Base-by-base conservation (phyloP, 2,797 vertebrate genomes). In the Apogon talboti region DNA sequence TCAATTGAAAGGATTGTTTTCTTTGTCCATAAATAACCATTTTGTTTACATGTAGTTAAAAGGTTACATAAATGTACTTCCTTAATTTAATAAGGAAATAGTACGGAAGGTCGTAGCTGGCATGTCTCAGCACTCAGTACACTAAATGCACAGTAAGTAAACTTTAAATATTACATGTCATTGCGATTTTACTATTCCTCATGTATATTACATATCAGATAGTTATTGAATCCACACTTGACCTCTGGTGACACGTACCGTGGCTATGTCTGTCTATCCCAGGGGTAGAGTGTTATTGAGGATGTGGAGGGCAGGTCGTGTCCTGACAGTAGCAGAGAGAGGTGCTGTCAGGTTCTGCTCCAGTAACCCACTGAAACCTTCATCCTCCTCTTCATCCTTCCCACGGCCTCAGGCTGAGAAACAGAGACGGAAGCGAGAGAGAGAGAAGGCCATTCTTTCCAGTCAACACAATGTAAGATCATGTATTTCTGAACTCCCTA, bases 371-470 rank as follows among this genome's bases (percentile, higher is more conserved):
- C 7, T 55, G 2, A 68, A 69, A 41, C 28, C 78, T 35, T 16
- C 69, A 0, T 4, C 76, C 9, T 62, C 77, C 2, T 55, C 60
- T 3, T 50, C 65, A 2, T 42, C 69, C 3, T 58, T 65, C 4
- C 11, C 53, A 2, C 75, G 91, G 54, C 49, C 78, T 13, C 86
- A 82, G 15, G 70, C 61, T 1, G 92, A 93, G 76, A 93, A 93
- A 57, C 89, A 75, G 45, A 91, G 74, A 74, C 86, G 93, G 2
- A 90, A 72, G 68, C 83, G 51, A 30, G 71, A 82, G 19, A 81
- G 78, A 19, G 90, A 93, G n/a, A 66, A 80, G 7, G 81, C 84
- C 38, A 92, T 93, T 11, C 71, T 93, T 15, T 79, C 79, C n/a
- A 43, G 71, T 11, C 49, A 78, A 15, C 56, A 18, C 28, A 50